Percentiles rank a stretch among this genome's conserved stretches.
Evolutionary conservation across 2,888 invertebrate genomes (phyloP).

Genomic region (Drosophila lacicola): DNA sequence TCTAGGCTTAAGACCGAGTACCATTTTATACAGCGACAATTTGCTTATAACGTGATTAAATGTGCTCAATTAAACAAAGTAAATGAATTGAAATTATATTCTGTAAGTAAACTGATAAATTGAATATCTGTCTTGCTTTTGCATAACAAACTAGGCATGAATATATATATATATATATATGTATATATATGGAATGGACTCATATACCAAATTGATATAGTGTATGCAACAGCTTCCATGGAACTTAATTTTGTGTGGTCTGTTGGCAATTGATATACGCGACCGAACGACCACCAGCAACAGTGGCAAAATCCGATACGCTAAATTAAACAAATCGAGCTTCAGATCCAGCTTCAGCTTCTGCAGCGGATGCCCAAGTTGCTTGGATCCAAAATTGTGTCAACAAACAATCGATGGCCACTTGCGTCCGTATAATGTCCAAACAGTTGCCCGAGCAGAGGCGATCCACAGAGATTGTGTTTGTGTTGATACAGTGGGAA

Average conservation of each 20-base stretch:
- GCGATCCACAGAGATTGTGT: slow-evolving; percentile 45
- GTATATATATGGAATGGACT: too few relatives aligned
- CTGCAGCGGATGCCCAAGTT: slow-evolving; percentile 9
- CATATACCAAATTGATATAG: too few relatives aligned
- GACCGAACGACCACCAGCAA: slow-evolving; percentile 55
- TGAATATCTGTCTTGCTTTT: too few relatives aligned
- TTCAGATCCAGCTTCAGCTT: slow-evolving; percentile 15
- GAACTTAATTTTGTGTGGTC: slow-evolving; percentile 66
- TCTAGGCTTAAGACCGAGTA: too few relatives aligned
- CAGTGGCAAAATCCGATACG: slow-evolving; percentile 59
- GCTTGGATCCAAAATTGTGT: slow-evolving; percentile 42
- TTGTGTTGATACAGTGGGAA: slow-evolving; percentile 31
- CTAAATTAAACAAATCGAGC: slow-evolving; percentile 51
- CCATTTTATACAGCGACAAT: too few relatives aligned
- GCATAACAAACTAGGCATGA: too few relatives aligned
- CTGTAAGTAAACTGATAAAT: too few relatives aligned
- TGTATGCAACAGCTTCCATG: not conserved
- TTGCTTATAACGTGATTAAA: too few relatives aligned
- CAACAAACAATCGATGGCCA: slow-evolving; percentile 65
- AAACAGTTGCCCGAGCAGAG: slow-evolving; percentile 19
- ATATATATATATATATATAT: too few relatives aligned
- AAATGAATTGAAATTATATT: too few relatives aligned
- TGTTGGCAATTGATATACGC: slow-evolving; percentile 64
- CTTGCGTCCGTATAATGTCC: slow-evolving; percentile 42
- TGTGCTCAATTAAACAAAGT: too few relatives aligned